A percentile compares a stretch with the other conserved stretches of the same genome.
Evolutionary conservation across 1,140 invertebrate species (phyloP).

Genomic region (Lucilia sericata): DNA sequence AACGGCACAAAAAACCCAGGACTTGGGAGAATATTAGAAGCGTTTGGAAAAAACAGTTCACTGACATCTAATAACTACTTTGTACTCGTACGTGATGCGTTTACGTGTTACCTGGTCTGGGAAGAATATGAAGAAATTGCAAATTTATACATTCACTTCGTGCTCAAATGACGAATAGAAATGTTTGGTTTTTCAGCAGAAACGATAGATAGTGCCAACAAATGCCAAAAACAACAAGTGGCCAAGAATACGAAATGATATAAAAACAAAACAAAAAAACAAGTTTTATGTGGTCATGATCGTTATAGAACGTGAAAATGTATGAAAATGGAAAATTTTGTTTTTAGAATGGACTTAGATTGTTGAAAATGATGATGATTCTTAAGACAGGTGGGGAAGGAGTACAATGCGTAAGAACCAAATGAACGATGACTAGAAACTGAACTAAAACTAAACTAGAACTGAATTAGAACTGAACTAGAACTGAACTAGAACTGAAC

Average conservation of each 20-base stretch:
- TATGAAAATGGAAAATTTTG: constrained; percentile 13
- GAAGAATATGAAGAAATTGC: background rate
- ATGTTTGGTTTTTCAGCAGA: background rate
- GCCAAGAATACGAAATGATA: background rate
- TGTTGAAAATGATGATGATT: too few relatives aligned
- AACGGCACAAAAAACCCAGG: background rate
- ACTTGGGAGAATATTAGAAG: background rate
- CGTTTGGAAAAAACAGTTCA: background rate
- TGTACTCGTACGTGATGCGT: background rate
- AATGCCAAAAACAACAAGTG: background rate
- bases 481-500: too few relatives aligned
- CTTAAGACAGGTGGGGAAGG: too few relatives aligned
- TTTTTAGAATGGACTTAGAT: background rate
- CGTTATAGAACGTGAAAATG: background rate
- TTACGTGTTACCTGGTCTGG: background rate
- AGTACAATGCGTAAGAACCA: too few relatives aligned
- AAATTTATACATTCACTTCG: constrained; percentile 8
- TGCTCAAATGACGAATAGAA: constrained; percentile 15
- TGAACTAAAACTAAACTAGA: too few relatives aligned
- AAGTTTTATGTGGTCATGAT: constrained; percentile 27
- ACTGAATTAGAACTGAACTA: too few relatives aligned
- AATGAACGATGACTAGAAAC: too few relatives aligned
- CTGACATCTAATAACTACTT: background rate
- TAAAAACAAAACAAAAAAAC: background rate
- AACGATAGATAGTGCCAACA: background rate